Conservation (phyloP, 2,888 invertebrate genomes). For the Choristoneura rosaceana region DNA sequence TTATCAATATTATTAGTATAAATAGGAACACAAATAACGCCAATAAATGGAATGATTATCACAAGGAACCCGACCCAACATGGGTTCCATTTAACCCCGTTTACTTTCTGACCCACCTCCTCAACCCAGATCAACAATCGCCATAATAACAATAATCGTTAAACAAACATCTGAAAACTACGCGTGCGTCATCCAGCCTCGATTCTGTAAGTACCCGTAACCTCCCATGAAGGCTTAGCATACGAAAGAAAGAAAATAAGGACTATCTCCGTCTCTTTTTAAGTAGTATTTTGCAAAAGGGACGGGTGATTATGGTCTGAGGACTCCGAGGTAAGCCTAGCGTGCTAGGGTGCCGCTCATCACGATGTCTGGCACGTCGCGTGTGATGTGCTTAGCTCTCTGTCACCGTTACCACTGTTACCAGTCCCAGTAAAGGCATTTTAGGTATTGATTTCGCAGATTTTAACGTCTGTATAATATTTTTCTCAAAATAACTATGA, state of each 20-base stretch:
- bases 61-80: not conserved
- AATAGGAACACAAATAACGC: no score
- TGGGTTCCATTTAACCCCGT: not conserved
- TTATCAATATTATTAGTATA: no score
- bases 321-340: not conserved
- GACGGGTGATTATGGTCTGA: not conserved
- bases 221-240: conserved; percentile 6
- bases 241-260: not conserved
- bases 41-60: not conserved
- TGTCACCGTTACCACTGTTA: not conserved
- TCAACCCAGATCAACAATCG: conserved; percentile 12
- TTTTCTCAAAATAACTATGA: no score
- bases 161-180: conserved; percentile 14
- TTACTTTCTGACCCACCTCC: not conserved
- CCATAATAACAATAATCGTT: conserved; percentile 17
- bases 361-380: conserved; percentile 17
- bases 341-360: conserved; percentile 9
- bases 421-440: not conserved
- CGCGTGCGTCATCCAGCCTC: conserved; percentile 15
- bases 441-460: not conserved
- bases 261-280: not conserved
- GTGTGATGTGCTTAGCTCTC: not conserved
- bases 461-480: not conserved
- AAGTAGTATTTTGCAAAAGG: not conserved
- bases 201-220: not conserved